Conservation (phyloP, 1,140 invertebrate species). For the Coptotermes formosanus region DNA sequence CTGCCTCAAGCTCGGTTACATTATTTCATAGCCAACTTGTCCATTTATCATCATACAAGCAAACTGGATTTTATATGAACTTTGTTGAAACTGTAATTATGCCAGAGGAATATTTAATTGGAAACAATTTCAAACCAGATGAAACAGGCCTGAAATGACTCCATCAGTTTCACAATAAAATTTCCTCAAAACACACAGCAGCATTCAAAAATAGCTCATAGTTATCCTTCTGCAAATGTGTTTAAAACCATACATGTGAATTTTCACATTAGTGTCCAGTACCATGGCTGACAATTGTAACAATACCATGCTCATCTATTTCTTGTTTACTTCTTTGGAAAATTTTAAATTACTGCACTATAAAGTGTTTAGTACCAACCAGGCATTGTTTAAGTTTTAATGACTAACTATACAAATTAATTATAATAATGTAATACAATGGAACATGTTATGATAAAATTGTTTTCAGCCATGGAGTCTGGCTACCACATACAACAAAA, state of each 20-base stretch:
- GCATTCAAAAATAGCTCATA: neutral
- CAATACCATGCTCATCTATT: neutral
- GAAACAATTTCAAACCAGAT: neutral
- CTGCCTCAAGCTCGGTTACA: neutral
- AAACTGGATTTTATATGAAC: neutral
- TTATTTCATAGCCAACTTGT: neutral
- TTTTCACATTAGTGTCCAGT: neutral
- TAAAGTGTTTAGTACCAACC: too few relatives aligned
- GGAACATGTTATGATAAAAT: neutral
- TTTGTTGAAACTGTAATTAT: too few relatives aligned
- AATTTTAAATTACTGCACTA: too few relatives aligned
- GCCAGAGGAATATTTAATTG: neutral
- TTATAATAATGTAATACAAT: neutral
- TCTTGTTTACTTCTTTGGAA: too few relatives aligned
- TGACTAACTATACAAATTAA: too few relatives aligned
- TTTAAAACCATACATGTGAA: neutral
- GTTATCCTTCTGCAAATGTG: neutral
- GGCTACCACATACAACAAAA: neutral
- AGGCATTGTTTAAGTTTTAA: too few relatives aligned
- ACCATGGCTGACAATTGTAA: neutral
- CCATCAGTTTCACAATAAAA: neutral
- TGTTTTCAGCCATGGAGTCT: neutral
- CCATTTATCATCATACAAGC: neutral
- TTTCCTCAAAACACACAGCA: neutral
- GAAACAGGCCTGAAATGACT: neutral